These are phyloP conservation scores for Hipposideros larvatus DNA, from an alignment of 2,797 vertebrate species.

Conservation along the genomic window DNA sequence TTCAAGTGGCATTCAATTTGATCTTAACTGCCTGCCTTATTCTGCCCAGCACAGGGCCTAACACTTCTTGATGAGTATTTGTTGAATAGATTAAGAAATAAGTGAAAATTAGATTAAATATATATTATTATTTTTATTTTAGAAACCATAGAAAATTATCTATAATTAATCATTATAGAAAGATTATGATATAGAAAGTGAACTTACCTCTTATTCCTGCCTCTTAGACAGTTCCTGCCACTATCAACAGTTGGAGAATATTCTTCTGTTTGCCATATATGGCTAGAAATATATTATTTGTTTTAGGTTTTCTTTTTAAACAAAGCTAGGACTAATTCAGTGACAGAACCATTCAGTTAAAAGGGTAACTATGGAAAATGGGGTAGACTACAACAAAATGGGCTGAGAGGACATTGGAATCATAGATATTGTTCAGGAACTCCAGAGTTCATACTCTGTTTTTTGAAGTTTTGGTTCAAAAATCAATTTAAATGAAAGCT, in stretches of 20 bases:
- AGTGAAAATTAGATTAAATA: conserved; percentile 7
- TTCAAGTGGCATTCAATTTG: neutral
- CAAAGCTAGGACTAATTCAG: neutral
- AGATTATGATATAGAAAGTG: neutral
- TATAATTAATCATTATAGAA: neutral
- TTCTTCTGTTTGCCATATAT: neutral
- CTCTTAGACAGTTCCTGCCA: neutral
- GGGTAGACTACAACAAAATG: neutral
- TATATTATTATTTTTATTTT: neutral
- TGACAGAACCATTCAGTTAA: neutral
- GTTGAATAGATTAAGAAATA: conserved; percentile 11
- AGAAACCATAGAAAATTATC: neutral
- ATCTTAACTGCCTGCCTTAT: neutral
- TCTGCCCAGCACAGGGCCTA: neutral
- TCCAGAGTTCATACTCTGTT: neutral
- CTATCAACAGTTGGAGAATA: neutral
- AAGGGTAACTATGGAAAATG: neutral
- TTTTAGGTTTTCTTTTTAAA: neutral
- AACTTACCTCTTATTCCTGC: neutral
- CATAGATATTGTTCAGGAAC: neutral
- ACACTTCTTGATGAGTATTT: neutral
- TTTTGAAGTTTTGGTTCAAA: neutral
- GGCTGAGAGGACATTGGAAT: neutral
- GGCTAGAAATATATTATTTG: neutral
- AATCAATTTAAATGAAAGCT: neutral